Evolutionary conservation across 2,113 vertebrate genomes (phyloP).

Genomic region (Erinaceus europaeus): DNA sequence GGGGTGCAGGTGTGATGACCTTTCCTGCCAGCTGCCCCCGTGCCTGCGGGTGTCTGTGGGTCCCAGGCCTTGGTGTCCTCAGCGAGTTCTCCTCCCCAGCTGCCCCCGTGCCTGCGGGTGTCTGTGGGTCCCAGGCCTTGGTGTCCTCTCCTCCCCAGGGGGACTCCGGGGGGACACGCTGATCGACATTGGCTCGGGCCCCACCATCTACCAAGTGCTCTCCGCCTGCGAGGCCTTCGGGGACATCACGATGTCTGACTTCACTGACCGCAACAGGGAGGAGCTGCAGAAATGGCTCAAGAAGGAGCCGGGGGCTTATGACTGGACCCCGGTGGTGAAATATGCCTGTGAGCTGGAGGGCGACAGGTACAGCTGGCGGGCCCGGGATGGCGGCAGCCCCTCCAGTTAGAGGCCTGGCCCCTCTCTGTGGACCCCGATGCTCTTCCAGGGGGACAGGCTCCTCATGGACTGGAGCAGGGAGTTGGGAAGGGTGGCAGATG

Average conservation of each 20-base stretch:
- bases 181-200: constrained; percentile 69
- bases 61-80: neutral
- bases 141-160: neutral
- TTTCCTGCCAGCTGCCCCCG: neutral
- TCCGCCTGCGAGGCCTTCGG: constrained; percentile 67
- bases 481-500: neutral
- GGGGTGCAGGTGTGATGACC: too few relatives aligned
- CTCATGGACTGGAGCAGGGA: neutral
- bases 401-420: neutral
- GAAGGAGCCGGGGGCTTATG: constrained; percentile 19
- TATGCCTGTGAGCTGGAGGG: constrained; percentile 53
- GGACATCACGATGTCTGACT: constrained; percentile 73
- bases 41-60: too few relatives aligned
- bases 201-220: constrained; percentile 73
- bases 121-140: neutral
- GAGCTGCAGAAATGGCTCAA: constrained; percentile 71
- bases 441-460: neutral
- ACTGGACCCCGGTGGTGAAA: constrained; percentile 37
- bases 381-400: neutral
- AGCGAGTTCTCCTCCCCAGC: too few relatives aligned
- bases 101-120: too few relatives aligned
- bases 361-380: neutral
- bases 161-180: constrained; percentile 62
- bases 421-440: neutral
- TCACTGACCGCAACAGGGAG: constrained; percentile 45